Base-by-base conservation (phyloP, 2,888 invertebrate genomes). In the Iselma pallidipennis region DNA sequence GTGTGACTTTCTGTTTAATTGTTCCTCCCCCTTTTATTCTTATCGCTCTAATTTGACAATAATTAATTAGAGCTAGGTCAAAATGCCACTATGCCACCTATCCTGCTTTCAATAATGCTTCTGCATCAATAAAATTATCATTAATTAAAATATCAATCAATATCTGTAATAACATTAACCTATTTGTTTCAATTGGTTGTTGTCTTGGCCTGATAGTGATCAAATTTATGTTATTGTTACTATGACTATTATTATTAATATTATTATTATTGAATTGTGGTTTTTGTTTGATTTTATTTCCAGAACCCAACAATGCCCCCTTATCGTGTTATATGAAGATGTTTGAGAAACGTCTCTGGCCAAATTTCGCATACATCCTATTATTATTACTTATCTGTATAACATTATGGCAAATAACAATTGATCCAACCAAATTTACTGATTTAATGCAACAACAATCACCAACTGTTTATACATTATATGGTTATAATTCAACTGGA, bases 331-430 rank as follows among this genome's bases (percentile, higher is more conserved):
- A 16, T 21, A 16, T 66, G 68, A 72, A 70, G 53, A 75, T 75
- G 75, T 63, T 71, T 60, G 71, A 73, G 57, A 74, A 67, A 67
- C 63, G 72, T 59, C 63, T 65, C 52, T 73, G 72, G 70, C 57
- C 66, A n/a, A 70, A 70, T 55, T 49, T 71, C n/a, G 60, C 69
- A 48, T 65, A 68, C 33, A 28, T 70, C 10, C 48, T 69, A 33
- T 37, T 71, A 3, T 64, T 61, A 23, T 61, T 71, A n/a, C 29
- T 71, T 29, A 50, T 66, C 23, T 65, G 66, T 28, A 26, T 71
- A 12, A 64, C 70, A 45, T 23, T 73, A 68, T 74, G 72, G 73
- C 69, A 71, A 29, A 56, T 71, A 37, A 55, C 64, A 14, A 49
- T 58, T 4, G 33, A 59, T n/a, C 62, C 65, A 12, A 57, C 7